Percentiles rank a stretch among this genome's conserved stretches.
phyloP scores from a whole-genome alignment of 35 echinoderm and acorn worm species.

The Patiria miniata region DNA sequence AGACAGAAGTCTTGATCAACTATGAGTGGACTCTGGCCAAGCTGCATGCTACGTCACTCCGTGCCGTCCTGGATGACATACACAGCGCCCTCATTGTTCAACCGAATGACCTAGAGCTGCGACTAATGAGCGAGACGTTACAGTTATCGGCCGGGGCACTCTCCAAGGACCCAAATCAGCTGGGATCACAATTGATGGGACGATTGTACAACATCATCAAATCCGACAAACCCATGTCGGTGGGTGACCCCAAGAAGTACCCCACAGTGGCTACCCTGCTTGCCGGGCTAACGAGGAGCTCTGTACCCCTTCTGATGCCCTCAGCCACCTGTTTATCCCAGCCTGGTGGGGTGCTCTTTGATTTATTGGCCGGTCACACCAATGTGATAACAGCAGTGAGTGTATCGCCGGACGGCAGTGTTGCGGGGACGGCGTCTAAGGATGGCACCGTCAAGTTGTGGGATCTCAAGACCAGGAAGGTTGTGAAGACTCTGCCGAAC shows the following conservation, averaged over 20 bases:
- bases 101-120: constrained; percentile 77
- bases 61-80: constrained; percentile 60
- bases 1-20: constrained; percentile 74
- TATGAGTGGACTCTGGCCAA: constrained; percentile 89
- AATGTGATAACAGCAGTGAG: constrained; percentile 86
- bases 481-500: constrained; percentile 76
- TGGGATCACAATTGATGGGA: constrained; percentile 84
- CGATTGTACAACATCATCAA: constrained; percentile 66
- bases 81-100: constrained; percentile 81
- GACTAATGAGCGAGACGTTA: constrained; percentile 73
- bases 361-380: constrained; percentile 89
- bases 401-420: constrained; percentile 38
- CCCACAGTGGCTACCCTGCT: constrained; percentile 60
- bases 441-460: constrained; percentile 86
- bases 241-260: constrained; percentile 83
- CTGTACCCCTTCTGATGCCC: constrained; percentile 74
- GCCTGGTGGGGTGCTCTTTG: constrained; percentile 87
- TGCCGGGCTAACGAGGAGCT: constrained; percentile 46
- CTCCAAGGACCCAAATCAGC: constrained; percentile 68
- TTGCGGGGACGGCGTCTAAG: constrained; percentile 78
- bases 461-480: constrained; percentile 86
- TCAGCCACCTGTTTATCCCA: constrained; percentile 80
- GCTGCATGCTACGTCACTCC: constrained; percentile 68
- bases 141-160: constrained; percentile 67
- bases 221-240: constrained; percentile 78